A percentile compares a stretch with the other conserved stretches of the same genome.
phyloP scores from a whole-genome alignment of 2,888 invertebrate genomes.

The Cylloceria caligata region DNA sequence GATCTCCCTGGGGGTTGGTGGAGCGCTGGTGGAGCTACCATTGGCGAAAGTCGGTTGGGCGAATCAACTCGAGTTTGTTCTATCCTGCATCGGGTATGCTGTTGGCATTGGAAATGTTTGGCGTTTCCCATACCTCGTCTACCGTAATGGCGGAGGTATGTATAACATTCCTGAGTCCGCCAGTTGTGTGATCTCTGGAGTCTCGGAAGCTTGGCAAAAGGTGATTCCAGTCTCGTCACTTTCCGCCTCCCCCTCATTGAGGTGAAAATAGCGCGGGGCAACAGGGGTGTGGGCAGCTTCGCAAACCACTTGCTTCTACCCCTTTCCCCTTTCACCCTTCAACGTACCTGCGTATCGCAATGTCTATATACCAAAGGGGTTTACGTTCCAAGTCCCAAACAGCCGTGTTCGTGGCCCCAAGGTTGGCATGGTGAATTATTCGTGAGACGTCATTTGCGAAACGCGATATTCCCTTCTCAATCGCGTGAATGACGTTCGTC shows the following conservation, averaged over 20 bases:
- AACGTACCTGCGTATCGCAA: not conserved
- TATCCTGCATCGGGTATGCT: slow-evolving; percentile 91
- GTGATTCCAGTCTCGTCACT: slow-evolving; percentile 25
- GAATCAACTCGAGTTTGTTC: slow-evolving; percentile 89
- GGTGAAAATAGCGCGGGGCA: slow-evolving; percentile 38
- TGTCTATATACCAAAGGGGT: slow-evolving; percentile 9
- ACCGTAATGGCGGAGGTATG: slow-evolving; percentile 92
- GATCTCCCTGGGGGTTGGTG: slow-evolving; percentile 78
- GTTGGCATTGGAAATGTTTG: slow-evolving; percentile 93
- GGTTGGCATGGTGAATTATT: slow-evolving; percentile 21
- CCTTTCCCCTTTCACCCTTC: slow-evolving; percentile 5
- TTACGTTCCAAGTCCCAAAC: slow-evolving; percentile 3
- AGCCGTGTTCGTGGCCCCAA: not conserved
- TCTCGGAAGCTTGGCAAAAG: slow-evolving; percentile 21
- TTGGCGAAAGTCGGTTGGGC: slow-evolving; percentile 87
- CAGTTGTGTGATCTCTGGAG: not conserved
- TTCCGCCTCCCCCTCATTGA: not conserved
- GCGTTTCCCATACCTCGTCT: slow-evolving; percentile 92
- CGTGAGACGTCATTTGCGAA: slow-evolving; percentile 19
- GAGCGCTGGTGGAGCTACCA: slow-evolving; percentile 75
- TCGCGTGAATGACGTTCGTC: slow-evolving; percentile 42
- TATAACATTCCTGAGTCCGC: slow-evolving; percentile 70
- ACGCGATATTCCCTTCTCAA: slow-evolving; percentile 28
- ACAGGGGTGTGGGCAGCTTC: slow-evolving; percentile 37
- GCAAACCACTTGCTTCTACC: slow-evolving; percentile 44